Percentiles rank a stretch among this genome's conserved stretches.
Conservation (phyloP, 2,888 invertebrate species). For the Stenoptilia bipunctidactyla region DNA sequence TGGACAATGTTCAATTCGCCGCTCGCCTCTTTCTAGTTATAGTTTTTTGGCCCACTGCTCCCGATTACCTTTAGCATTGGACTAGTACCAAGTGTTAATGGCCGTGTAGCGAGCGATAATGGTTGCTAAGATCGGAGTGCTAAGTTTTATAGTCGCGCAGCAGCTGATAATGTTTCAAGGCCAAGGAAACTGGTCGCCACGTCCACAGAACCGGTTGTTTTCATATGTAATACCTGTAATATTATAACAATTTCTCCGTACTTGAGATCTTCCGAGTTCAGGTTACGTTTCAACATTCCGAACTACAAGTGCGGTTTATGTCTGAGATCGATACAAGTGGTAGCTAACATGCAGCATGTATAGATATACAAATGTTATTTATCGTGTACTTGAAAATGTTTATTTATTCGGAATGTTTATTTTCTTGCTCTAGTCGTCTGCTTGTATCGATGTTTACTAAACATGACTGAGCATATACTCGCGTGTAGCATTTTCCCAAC, state of each 20-base stretch:
- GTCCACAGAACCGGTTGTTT: slow-evolving; percentile 31
- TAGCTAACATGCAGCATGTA: too few relatives aligned
- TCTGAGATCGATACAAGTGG: too few relatives aligned
- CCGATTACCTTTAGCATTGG: slow-evolving; percentile 54
- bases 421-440: too few relatives aligned
- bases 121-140: slow-evolving; percentile 27
- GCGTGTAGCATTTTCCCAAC: too few relatives aligned
- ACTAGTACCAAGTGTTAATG: slow-evolving; percentile 58
- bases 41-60: slow-evolving; percentile 57
- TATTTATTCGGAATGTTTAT: too few relatives aligned
- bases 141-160: slow-evolving; percentile 32
- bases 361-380: too few relatives aligned
- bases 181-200: slow-evolving; percentile 49
- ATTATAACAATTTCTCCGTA: background rate
- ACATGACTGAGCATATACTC: too few relatives aligned
- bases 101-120: slow-evolving; percentile 36
- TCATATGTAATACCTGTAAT: slow-evolving; percentile 18
- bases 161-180: slow-evolving; percentile 27
- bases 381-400: too few relatives aligned
- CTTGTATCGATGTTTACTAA: too few relatives aligned
- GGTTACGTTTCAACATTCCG: too few relatives aligned
- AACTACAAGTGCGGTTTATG: too few relatives aligned
- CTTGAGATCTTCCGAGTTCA: too few relatives aligned
- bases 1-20: slow-evolving; percentile 20
- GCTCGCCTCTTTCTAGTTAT: slow-evolving; percentile 26